Evolutionary conservation across 2,888 invertebrate genomes (phyloP).

Genomic region (Lasiommata megera): DNA sequence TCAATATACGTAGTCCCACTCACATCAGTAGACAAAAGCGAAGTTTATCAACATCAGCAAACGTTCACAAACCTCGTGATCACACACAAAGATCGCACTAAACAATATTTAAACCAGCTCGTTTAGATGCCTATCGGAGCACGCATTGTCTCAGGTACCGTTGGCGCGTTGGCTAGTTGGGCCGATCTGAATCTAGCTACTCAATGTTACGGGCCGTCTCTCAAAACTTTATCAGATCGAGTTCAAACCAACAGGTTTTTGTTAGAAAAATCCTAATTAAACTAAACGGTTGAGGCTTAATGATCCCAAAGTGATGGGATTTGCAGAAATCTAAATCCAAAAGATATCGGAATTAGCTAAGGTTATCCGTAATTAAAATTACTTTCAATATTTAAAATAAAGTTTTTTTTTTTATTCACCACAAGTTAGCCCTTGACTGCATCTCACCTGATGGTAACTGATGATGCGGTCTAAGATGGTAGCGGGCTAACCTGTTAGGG

Average conservation of each 20-base stretch:
- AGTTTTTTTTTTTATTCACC: no score
- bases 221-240: slow-evolving; percentile 27
- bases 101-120: slow-evolving; percentile 51
- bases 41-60: slow-evolving; percentile 32
- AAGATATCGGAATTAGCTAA: no score
- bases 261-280: slow-evolving; percentile 9
- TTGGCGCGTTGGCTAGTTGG: slow-evolving; percentile 30
- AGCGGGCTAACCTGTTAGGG: no score
- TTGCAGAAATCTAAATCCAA: no score
- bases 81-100: slow-evolving; percentile 39
- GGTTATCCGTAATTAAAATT: no score
- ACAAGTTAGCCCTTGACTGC: no score
- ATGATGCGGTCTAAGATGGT: no score
- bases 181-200: slow-evolving; percentile 31
- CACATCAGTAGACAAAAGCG: slow-evolving; percentile 16
- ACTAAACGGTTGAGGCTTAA: not conserved
- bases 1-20: not conserved
- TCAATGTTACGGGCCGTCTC: slow-evolving; percentile 31
- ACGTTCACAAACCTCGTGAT: slow-evolving; percentile 33
- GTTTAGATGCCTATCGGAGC: slow-evolving; percentile 52
- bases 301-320: not conserved
- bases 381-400: no score
- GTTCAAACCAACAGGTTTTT: slow-evolving; percentile 18
- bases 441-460: no score
- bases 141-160: slow-evolving; percentile 44